These are phyloP conservation scores for Cacoxenus indagator DNA, from an alignment of 2,888 invertebrate genomes.

Conservation along the genomic window DNA sequence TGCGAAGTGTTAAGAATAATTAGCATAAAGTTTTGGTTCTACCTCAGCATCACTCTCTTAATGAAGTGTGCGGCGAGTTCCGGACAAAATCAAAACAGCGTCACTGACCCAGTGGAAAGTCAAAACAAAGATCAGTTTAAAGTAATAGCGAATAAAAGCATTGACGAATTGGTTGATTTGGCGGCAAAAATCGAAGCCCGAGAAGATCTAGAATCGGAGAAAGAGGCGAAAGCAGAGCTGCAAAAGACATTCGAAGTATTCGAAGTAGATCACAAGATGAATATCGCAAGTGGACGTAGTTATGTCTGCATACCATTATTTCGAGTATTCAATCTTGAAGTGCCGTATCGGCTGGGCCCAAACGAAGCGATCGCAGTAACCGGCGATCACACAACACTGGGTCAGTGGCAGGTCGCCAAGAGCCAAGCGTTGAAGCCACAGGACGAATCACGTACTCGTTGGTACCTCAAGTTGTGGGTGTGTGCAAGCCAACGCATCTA, in stretches of 20 bases:
- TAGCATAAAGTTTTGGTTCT: constrained; percentile 46
- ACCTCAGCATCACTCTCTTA: constrained; percentile 35
- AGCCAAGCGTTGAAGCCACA: constrained; percentile 71
- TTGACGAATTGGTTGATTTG: constrained; percentile 41
- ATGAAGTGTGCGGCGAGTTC: background rate
- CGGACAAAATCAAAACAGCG: background rate
- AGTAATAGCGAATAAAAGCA: constrained; percentile 40
- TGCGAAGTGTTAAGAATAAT: constrained; percentile 54
- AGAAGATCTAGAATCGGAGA: no score
- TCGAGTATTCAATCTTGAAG: constrained; percentile 65
- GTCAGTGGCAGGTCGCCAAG: constrained; percentile 78
- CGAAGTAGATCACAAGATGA: constrained; percentile 39
- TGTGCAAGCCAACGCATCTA: constrained; percentile 73
- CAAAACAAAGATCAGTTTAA: constrained; percentile 14
- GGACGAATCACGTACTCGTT: constrained; percentile 68
- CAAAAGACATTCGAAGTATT: constrained; percentile 45
- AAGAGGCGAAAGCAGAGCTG: no score
- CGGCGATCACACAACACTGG: constrained; percentile 78
- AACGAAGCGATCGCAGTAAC: constrained; percentile 80
- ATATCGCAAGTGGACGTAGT: constrained; percentile 39
- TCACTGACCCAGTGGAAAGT: constrained; percentile 1
- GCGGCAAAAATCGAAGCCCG: background rate
- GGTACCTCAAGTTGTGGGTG: constrained; percentile 77
- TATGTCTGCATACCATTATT: constrained; percentile 58
- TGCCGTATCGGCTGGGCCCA: constrained; percentile 71